Conservation (phyloP, 2,797 vertebrate species). For the Thunnus albacares region DNA sequence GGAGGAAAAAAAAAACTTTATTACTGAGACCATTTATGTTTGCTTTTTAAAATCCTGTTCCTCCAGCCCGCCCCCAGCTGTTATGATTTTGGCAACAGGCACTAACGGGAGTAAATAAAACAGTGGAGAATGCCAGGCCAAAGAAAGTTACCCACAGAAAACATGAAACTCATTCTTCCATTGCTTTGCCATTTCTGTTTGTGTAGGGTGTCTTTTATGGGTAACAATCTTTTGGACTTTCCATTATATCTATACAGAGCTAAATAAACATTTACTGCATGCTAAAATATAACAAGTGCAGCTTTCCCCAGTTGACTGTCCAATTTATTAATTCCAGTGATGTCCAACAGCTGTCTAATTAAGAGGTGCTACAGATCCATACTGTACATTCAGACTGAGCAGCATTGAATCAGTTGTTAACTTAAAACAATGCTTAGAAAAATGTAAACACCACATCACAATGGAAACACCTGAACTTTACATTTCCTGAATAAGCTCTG, state of each 20-base stretch:
- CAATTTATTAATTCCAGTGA: neutral
- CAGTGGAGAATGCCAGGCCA: constrained; percentile 39
- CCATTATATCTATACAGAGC: neutral
- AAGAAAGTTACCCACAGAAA: constrained; percentile 35
- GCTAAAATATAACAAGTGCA: neutral
- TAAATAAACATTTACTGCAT: neutral
- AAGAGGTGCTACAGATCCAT: neutral
- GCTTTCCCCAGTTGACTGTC: neutral
- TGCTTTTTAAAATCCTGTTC: constrained; percentile 5
- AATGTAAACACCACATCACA: neutral
- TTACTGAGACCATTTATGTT: constrained; percentile 12
- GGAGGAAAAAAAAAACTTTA: too few species aligned
- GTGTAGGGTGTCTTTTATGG: neutral
- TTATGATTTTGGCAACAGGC: constrained; percentile 46
- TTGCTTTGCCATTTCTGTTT: constrained; percentile 14
- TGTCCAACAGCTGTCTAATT: constrained; percentile 7
- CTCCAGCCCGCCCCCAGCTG: constrained; percentile 11
- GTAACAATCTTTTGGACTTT: neutral
- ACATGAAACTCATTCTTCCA: constrained; percentile 17
- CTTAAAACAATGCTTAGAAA: too few species aligned
- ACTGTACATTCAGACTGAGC: neutral
- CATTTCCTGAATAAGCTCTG: neutral
- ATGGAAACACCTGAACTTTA: neutral
- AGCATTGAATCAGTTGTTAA: neutral
- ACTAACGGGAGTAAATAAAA: constrained; percentile 43